A percentile compares a stretch with the other conserved stretches of the same genome.
These are phyloP conservation scores for Whitmania pigra DNA, from an alignment of 1,140 invertebrate genomes.

Conservation along the genomic window DNA sequence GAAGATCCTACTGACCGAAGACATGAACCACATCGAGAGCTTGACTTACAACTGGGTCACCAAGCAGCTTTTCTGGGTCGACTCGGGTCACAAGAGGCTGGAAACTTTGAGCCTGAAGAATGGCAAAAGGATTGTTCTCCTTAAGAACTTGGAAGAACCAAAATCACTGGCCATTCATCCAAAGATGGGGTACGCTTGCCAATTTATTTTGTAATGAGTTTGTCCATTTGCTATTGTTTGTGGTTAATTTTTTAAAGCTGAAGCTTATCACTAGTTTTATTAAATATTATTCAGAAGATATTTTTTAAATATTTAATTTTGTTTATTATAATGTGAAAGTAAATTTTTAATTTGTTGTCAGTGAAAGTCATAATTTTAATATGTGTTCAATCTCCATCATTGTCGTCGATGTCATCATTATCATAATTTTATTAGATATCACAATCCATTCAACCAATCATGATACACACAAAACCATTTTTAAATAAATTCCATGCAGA, in stretches of 20 bases:
- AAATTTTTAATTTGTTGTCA: background rate
- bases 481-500: slow-evolving; percentile 25
- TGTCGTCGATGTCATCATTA: no score
- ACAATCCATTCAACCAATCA: no score
- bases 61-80: slow-evolving; percentile 34
- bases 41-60: slow-evolving; percentile 35
- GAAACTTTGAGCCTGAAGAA: slow-evolving; percentile 53
- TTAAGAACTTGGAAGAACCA: slow-evolving; percentile 27
- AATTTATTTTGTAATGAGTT: background rate
- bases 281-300: background rate
- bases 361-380: no score
- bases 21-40: slow-evolving; percentile 35
- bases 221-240: background rate
- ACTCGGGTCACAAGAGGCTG: slow-evolving; percentile 44
- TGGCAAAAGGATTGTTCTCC: background rate
- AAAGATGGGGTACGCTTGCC: slow-evolving; percentile 30
- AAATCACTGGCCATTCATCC: slow-evolving; percentile 32
- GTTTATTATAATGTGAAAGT: background rate
- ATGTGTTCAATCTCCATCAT: no score
- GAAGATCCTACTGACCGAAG: slow-evolving; percentile 9
- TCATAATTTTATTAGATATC: no score
- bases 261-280: background rate
- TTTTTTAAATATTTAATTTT: background rate
- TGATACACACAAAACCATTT: background rate
- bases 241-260: background rate